Percentiles rank a stretch among this genome's conserved stretches.
Evolutionary conservation across 2,888 invertebrate genomes (phyloP).

Genomic region (Agrochola macilenta): DNA sequence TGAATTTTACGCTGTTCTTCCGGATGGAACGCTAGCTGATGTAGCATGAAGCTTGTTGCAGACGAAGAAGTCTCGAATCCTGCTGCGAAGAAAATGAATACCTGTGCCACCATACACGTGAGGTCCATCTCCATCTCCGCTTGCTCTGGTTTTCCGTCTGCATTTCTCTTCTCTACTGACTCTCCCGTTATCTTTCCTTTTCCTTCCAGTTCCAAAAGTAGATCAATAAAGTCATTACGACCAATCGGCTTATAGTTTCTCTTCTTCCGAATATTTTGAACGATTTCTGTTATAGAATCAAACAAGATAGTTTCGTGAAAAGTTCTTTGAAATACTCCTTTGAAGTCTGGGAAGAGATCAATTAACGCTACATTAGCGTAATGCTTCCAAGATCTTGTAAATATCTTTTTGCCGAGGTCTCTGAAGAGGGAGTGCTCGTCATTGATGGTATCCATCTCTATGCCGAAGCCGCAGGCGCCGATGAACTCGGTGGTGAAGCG

Average conservation of each 20-base stretch:
- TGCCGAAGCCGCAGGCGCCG: constrained; percentile 80
- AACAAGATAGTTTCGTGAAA: constrained; percentile 63
- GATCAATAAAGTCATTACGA: constrained; percentile 78
- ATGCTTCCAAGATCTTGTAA: constrained; percentile 63
- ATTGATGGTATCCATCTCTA: constrained; percentile 76
- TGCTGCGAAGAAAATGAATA: constrained; percentile 83
- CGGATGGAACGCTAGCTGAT: constrained; percentile 82
- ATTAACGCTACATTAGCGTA: constrained; percentile 65
- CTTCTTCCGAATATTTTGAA: constrained; percentile 73
- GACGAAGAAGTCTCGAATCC: constrained; percentile 88
- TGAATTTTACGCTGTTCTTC: constrained; percentile 80
- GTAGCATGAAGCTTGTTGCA: constrained; percentile 80
- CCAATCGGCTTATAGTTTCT: constrained; percentile 77
- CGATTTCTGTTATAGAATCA: constrained; percentile 66
- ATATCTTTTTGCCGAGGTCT: constrained; percentile 72
- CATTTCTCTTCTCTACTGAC: constrained; percentile 74
- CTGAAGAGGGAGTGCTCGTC: constrained; percentile 77
- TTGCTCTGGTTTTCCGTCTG: constrained; percentile 74
- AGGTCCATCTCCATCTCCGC: constrained; percentile 76
- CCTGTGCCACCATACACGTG: constrained; percentile 76
- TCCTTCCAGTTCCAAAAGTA: constrained; percentile 73
- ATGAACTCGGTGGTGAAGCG: constrained; percentile 81
- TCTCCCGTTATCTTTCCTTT: constrained; percentile 79
- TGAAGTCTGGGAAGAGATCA: constrained; percentile 76
- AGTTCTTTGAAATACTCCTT: constrained; percentile 51